Conservation (phyloP, 2,797 vertebrate species). For the Acanthis flammea region DNA sequence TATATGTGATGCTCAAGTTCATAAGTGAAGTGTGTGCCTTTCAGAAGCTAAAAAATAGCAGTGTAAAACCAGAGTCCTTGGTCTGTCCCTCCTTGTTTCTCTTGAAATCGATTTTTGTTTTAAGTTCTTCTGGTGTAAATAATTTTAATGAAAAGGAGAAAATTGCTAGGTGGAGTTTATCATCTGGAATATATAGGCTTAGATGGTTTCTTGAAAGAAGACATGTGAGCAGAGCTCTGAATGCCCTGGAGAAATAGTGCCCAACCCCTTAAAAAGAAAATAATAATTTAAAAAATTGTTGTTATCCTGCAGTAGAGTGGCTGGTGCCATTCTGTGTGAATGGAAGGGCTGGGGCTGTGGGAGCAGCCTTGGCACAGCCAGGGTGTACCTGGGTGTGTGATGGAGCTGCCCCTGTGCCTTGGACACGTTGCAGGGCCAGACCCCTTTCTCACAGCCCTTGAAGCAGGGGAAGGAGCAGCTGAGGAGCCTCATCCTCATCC, state of each 20-base stretch:
- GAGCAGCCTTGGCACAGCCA: fast-evolving
- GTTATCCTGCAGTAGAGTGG: background rate
- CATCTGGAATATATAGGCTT: conserved; percentile 29
- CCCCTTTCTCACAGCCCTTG: background rate
- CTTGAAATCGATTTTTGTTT: conserved; percentile 47
- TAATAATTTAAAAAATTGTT: background rate
- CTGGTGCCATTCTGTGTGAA: background rate
- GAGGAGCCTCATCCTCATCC: background rate
- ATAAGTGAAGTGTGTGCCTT: background rate
- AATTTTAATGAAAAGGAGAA: conserved; percentile 63
- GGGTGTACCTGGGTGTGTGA: background rate
- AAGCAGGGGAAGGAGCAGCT: background rate
- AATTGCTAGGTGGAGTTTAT: conserved; percentile 42
- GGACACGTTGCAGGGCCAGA: background rate
- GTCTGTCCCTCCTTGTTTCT: conserved; percentile 21
- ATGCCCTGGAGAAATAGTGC: background rate
- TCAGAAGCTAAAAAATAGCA: background rate
- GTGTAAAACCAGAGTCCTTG: background rate
- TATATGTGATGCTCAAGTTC: conserved; percentile 16
- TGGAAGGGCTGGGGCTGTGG: background rate
- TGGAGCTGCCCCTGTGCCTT: background rate
- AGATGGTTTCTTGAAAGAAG: conserved; percentile 18
- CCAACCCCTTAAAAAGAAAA: background rate
- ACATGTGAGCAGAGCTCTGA: background rate
- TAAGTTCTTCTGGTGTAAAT: conserved; percentile 64